Percentiles rank a stretch among this genome's conserved stretches.
Conservation (phyloP, 2,888 invertebrate species). For the Tryphoninae sp. region DNA sequence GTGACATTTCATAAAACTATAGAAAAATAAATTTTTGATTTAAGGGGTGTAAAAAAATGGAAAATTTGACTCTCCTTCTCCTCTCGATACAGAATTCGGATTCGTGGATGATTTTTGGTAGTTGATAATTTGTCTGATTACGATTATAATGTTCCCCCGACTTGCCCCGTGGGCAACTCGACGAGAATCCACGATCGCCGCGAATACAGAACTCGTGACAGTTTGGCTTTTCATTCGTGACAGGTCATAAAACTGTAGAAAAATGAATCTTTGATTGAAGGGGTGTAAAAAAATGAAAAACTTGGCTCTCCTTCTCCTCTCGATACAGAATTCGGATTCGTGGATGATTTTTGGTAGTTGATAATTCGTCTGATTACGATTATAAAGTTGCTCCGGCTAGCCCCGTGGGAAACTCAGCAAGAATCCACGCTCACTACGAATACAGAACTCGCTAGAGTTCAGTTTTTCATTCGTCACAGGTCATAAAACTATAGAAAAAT, state of each 20-base stretch:
- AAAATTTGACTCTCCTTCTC: constrained; percentile 41
- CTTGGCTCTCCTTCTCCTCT: constrained; percentile 41
- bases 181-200: not conserved
- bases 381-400: constrained; percentile 26
- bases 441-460: not conserved
- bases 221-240: not conserved
- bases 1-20: not conserved
- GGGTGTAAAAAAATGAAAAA: constrained; percentile 24
- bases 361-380: constrained; percentile 21
- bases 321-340: constrained; percentile 11
- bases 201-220: constrained; percentile 2
- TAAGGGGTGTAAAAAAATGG: constrained; percentile 24
- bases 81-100: constrained; percentile 14
- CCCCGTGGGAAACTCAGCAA: not conserved
- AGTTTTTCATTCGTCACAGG: too few relatives aligned
- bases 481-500: not conserved
- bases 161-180: constrained; percentile 5
- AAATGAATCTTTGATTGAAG: not conserved
- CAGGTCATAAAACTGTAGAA: not conserved
- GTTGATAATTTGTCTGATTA: constrained; percentile 22
- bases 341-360: constrained; percentile 34
- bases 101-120: constrained; percentile 29
- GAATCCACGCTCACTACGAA: not conserved
- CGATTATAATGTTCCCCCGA: constrained; percentile 20
- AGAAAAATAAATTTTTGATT: not conserved